Conservation (phyloP, 2,888 invertebrate species). For the Synanthedon formicaeformis region DNA sequence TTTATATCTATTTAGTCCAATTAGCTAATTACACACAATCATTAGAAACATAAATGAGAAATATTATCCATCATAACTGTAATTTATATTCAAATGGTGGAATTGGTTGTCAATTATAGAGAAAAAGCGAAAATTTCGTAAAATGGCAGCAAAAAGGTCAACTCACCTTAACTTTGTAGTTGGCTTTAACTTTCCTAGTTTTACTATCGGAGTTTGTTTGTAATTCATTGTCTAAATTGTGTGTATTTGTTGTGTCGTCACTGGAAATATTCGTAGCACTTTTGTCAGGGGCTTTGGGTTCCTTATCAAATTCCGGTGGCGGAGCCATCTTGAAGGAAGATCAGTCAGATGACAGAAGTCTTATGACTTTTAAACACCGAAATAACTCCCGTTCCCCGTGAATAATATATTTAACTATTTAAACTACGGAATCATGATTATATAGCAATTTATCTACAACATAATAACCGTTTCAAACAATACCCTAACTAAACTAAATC, state of each 20-base stretch:
- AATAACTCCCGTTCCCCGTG: constrained; percentile 43
- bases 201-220: constrained; percentile 50
- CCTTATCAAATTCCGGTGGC: constrained; percentile 81
- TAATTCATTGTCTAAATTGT: constrained; percentile 50
- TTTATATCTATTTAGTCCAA: constrained; percentile 40
- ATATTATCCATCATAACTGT: constrained; percentile 5
- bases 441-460: constrained; percentile 38
- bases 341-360: constrained; percentile 72
- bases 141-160: constrained; percentile 41
- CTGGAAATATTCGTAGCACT: constrained; percentile 45
- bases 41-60: too few relatives aligned
- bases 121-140: constrained; percentile 18
- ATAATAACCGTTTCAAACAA: constrained; percentile 48
- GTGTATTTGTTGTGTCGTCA: constrained; percentile 63
- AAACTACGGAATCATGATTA: constrained; percentile 49
- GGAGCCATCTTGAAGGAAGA: constrained; percentile 80
- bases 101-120: neutral
- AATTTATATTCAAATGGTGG: constrained; percentile 4
- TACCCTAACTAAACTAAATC: constrained; percentile 42
- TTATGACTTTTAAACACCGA: constrained; percentile 63
- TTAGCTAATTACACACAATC: too few relatives aligned
- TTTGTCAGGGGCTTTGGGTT: constrained; percentile 82
- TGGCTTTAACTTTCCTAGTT: constrained; percentile 35
- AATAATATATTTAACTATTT: constrained; percentile 36
- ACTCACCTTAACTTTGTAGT: constrained; percentile 59